A percentile compares a stretch with the other conserved stretches of the same genome.
These are phyloP conservation scores for Dasypus novemcinctus DNA, from an alignment of 2,113 vertebrate species.

Conservation along the genomic window DNA sequence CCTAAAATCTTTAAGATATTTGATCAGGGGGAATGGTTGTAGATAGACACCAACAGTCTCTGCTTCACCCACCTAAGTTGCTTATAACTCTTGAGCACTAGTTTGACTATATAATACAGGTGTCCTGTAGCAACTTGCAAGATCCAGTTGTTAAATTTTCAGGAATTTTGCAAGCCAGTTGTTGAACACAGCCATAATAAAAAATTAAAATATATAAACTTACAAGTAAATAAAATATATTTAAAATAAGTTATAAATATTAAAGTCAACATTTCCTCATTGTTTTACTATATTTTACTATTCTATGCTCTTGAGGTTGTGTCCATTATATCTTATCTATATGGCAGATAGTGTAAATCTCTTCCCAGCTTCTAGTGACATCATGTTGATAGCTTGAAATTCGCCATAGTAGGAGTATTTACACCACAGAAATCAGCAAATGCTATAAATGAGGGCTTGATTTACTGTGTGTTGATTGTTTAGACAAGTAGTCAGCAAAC, in stretches of 20 bases:
- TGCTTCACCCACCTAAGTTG: neutral
- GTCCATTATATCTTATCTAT: neutral
- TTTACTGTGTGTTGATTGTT: neutral
- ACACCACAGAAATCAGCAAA: neutral
- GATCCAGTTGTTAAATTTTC: neutral
- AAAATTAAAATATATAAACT: neutral
- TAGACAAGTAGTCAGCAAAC: neutral
- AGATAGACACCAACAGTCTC: neutral
- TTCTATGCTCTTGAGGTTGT: neutral
- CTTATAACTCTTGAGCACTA: neutral
- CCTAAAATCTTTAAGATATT: neutral
- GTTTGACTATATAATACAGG: neutral
- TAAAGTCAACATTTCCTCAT: neutral
- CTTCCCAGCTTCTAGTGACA: neutral
- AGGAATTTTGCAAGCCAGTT: neutral
- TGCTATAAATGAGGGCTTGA: neutral
- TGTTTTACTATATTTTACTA: neutral
- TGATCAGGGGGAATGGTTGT: neutral
- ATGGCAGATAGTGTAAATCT: neutral
- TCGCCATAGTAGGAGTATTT: neutral
- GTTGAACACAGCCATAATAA: neutral
- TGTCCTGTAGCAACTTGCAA: neutral
- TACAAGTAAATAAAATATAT: neutral
- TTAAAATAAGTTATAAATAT: neutral
- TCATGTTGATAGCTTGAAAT: neutral